A percentile compares a stretch with the other conserved stretches of the same genome.
phyloP scores from a whole-genome alignment of 37 sponge, comb jelly and placozoan genomes.

The Beroe forskalii region DNA sequence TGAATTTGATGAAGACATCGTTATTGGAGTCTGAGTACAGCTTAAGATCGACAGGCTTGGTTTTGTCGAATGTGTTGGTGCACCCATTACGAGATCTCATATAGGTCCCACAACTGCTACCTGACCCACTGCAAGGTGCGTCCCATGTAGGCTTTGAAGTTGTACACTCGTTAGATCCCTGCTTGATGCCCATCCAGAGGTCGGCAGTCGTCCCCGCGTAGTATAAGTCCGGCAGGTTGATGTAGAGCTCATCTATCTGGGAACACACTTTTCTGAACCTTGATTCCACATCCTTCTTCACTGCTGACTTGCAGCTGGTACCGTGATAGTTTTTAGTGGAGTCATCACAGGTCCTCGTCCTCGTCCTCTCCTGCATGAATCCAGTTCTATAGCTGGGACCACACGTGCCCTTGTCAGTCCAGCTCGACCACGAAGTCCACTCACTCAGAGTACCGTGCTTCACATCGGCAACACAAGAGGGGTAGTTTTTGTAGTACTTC shows the following conservation, averaged over 20 bases:
- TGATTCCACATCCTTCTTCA: neutral
- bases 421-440: neutral
- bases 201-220: neutral
- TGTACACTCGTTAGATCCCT: neutral
- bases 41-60: neutral
- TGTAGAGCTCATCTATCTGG: neutral
- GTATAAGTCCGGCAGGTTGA: neutral
- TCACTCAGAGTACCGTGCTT: neutral
- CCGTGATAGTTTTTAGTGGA: neutral
- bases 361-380: neutral
- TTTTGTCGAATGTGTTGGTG: neutral
- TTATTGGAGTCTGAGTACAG: constrained; percentile 24
- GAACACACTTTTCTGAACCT: neutral
- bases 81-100: neutral
- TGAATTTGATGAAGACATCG: neutral
- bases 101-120: neutral
- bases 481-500: neutral
- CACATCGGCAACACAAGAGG: neutral
- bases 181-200: constrained; percentile 15
- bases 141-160: neutral
- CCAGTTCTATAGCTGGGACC: neutral
- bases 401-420: neutral
- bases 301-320: neutral
- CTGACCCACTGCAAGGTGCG: neutral
- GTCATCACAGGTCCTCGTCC: neutral